Evolutionary conservation across 1,140 invertebrate genomes (phyloP).

Genomic region (Heliothis subflexa): DNA sequence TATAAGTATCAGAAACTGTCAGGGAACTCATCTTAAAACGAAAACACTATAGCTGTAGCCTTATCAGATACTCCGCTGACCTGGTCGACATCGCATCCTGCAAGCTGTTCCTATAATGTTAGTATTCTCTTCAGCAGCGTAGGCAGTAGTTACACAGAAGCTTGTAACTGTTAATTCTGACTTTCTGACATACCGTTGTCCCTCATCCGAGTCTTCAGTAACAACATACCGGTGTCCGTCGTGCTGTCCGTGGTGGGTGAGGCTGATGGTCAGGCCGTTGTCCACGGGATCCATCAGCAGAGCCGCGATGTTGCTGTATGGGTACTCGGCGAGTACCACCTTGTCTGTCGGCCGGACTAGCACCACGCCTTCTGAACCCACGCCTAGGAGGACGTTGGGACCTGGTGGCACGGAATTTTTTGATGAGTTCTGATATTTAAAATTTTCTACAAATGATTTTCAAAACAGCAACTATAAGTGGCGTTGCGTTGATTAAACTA

Average conservation of each 20-base stretch:
- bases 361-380: slow-evolving; percentile 96
- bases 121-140: background rate
- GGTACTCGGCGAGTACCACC: slow-evolving; percentile 95
- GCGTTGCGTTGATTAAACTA: no score
- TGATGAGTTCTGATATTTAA: no score
- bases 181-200: slow-evolving; percentile 18
- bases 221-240: slow-evolving; percentile 73
- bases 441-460: no score
- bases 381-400: slow-evolving; percentile 90
- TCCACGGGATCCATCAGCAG: slow-evolving; percentile 96
- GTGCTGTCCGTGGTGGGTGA: slow-evolving; percentile 85
- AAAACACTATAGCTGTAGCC: background rate
- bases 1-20: no score
- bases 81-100: background rate
- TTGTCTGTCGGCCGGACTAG: slow-evolving; percentile 96
- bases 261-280: slow-evolving; percentile 95
- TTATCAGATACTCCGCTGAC: background rate
- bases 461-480: no score
- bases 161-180: background rate
- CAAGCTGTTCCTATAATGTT: background rate
- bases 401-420: slow-evolving; percentile 62
- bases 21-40: no score
- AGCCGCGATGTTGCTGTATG: slow-evolving; percentile 95
- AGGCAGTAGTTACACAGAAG: slow-evolving; percentile 23
- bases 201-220: background rate